Base-by-base conservation (phyloP, 2,888 invertebrate genomes). In the Drosophila antonietae region DNA sequence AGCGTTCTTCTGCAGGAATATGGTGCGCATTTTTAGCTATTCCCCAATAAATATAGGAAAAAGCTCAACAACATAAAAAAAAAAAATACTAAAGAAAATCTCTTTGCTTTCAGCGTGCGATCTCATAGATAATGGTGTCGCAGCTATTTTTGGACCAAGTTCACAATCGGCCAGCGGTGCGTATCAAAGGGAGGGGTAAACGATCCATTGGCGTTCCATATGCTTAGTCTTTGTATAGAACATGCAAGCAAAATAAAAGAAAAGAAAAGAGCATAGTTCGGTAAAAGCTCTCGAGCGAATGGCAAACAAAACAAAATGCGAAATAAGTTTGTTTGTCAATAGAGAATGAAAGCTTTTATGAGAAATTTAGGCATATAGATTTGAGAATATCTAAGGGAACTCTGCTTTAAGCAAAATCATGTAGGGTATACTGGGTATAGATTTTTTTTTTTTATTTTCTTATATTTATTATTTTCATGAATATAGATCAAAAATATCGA, bases 71-170 rank as follows among this genome's bases (percentile, higher is more conserved):
- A 55, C 39, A 53, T 53, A 6, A 55, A 53, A 52, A 20, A 20
- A 67, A 20, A 20, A 8, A 8, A 28, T 20, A 23, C 46, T 23
- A 23, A 23, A 28, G 20, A 6, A 52, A 10, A 52, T 59, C 9
- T 44, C n/a, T 56, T 66, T 28, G 28, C 58, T 78, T 91, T 63
- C 93, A 96, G 96, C 95, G 0, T 96, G 96, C 91, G 93, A 94
- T 73, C 93, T 96, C 73, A 93, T 96, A 80, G 93, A 90, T 68
- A 89, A 91, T 63, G 96, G 96, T 44, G 95, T 96, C 61, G 95
- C 95, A 12, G 96, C 96, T 78, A 95, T 97, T 90, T 96, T 96
- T 88, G 97, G 96, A 23, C 96, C 93, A 88, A 92, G 92, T 90
- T 92, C 93, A 89, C 89, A 91, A 73, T 89, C 92, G 85, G 86